A percentile compares a stretch with the other conserved stretches of the same genome.
phyloP scores from a whole-genome alignment of 1,140 invertebrate species.

The Megalonaias nervosa region DNA sequence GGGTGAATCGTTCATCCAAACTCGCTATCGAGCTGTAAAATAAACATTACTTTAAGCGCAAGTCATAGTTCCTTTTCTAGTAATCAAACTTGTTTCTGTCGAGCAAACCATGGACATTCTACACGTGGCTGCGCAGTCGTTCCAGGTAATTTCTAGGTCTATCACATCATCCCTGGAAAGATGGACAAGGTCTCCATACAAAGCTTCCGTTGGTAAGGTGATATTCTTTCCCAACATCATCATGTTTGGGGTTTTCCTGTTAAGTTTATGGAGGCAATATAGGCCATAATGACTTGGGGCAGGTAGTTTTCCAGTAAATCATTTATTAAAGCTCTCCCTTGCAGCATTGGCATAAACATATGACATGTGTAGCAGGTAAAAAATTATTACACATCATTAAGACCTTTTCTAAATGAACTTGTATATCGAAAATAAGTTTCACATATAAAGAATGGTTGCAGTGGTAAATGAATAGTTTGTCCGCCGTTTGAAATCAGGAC shows the following conservation, averaged over 20 bases:
- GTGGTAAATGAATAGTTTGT: too few species aligned
- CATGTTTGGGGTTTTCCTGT: constrained; percentile 29
- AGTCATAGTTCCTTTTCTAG: constrained; percentile 20
- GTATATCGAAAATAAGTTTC: too few species aligned
- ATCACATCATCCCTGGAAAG: background rate
- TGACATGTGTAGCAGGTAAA: too few species aligned
- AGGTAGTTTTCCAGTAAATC: constrained; percentile 38
- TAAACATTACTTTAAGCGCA: background rate
- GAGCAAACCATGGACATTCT: background rate
- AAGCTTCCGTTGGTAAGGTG: constrained; percentile 28
- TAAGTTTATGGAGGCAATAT: constrained; percentile 30
- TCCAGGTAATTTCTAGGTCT: constrained; percentile 1
- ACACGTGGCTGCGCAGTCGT: constrained; percentile 4
- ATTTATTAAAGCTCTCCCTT: too few species aligned
- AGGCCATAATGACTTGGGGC: constrained; percentile 33
- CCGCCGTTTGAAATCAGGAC: too few species aligned
- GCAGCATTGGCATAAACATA: too few species aligned
- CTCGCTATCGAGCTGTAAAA: constrained; percentile 21
- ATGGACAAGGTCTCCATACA: background rate
- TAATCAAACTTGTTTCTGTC: constrained; percentile 18
- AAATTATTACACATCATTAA: too few species aligned
- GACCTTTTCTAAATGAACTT: too few species aligned
- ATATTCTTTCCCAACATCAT: constrained; percentile 41
- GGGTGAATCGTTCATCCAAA: constrained; percentile 34
- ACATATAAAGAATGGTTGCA: too few species aligned